phyloP scores from a whole-genome alignment of 2,888 invertebrate genomes.

The Drosophila rellima region DNA sequence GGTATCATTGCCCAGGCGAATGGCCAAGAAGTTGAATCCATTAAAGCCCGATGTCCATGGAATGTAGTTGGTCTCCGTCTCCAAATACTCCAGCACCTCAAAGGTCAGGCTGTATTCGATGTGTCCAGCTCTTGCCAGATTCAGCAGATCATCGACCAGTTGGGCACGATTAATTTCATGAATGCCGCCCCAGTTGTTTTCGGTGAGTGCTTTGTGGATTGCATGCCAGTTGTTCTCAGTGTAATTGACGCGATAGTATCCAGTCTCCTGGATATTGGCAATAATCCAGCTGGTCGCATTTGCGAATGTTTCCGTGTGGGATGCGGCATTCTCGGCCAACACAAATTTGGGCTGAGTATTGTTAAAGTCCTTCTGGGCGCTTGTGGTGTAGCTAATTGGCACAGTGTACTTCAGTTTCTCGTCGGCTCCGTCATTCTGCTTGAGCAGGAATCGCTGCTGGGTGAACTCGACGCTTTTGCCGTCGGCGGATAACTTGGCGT shows the following conservation, averaged over 20 bases:
- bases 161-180: constrained; percentile 91
- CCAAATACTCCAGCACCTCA: constrained; percentile 89
- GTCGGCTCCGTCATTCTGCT: constrained; percentile 63
- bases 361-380: constrained; percentile 59
- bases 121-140: constrained; percentile 90
- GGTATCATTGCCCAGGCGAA: constrained; percentile 77
- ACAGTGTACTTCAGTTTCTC: constrained; percentile 70
- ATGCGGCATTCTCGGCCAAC: constrained; percentile 22
- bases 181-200: constrained; percentile 85
- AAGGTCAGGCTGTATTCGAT: constrained; percentile 89
- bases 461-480: constrained; percentile 58
- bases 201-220: constrained; percentile 59
- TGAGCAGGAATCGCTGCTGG: constrained; percentile 83
- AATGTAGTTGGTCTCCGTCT: constrained; percentile 89
- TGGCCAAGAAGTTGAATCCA: constrained; percentile 84
- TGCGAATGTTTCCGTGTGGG: constrained; percentile 2
- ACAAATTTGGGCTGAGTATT: constrained; percentile 73
- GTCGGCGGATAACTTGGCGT: constrained; percentile 80
- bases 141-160: constrained; percentile 92
- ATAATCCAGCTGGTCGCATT: constrained; percentile 73
- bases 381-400: constrained; percentile 83
- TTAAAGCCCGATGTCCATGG: constrained; percentile 91
- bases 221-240: constrained; percentile 88
- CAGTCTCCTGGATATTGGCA: constrained; percentile 83
- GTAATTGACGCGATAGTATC: constrained; percentile 90